A percentile compares a stretch with the other conserved stretches of the same genome.
phyloP scores from a whole-genome alignment of 1,140 invertebrate genomes.

The Drosophila quadrilineata region DNA sequence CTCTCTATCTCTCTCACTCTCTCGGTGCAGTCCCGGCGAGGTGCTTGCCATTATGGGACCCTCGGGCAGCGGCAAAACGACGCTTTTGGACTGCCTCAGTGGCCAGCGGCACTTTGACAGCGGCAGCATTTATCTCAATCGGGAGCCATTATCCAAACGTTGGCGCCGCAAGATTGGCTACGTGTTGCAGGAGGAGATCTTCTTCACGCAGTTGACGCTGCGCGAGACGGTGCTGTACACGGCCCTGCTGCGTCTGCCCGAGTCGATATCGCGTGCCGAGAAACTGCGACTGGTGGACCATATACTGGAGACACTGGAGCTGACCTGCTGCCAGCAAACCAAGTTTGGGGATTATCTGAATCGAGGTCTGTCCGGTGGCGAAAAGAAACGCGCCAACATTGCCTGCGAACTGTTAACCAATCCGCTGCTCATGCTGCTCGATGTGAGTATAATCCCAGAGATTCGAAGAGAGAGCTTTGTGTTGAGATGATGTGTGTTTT shows the following conservation, averaged over 20 bases:
- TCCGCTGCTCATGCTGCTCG: conserved; percentile 91
- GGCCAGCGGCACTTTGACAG: conserved; percentile 86
- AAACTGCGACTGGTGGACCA: conserved; percentile 91
- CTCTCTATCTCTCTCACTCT: neutral
- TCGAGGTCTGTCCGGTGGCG: conserved; percentile 91
- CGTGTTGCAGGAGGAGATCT: conserved; percentile 92
- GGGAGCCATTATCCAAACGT: conserved; percentile 88
- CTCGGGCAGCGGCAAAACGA: conserved; percentile 91
- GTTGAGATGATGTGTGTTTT: neutral
- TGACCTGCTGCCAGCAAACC: conserved; percentile 89
- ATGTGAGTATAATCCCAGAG: conserved; percentile 88
- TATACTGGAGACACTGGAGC: conserved; percentile 90
- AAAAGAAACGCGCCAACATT: conserved; percentile 93
- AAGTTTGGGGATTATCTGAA: conserved; percentile 91
- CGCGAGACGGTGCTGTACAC: conserved; percentile 90
- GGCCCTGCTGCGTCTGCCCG: conserved; percentile 88
- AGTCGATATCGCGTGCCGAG: conserved; percentile 87
- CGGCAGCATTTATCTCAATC: conserved; percentile 89
- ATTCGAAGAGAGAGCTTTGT: neutral
- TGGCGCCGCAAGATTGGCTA: conserved; percentile 91
- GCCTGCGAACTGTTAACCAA: conserved; percentile 93
- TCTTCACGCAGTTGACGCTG: conserved; percentile 91
- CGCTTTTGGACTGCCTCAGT: conserved; percentile 89
- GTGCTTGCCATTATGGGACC: conserved; percentile 92
- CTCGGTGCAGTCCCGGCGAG: conserved; percentile 85